Percentiles rank a stretch among this genome's conserved stretches.
phyloP scores from a whole-genome alignment of 2,888 invertebrate species.

The Drosophila maculinotata region DNA sequence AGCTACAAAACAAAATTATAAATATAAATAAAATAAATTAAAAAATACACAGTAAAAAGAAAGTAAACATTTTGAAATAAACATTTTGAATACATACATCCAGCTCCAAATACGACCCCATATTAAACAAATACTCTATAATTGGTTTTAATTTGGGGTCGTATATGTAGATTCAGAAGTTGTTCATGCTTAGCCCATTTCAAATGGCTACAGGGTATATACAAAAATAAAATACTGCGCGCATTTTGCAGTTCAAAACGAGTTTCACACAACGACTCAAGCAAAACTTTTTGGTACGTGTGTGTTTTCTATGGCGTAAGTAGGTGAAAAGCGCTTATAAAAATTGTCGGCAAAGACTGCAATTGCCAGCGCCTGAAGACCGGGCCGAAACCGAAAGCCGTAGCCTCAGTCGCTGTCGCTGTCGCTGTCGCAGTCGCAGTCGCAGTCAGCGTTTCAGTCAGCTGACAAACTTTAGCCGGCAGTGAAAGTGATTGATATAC shows the following conservation, averaged over 20 bases:
- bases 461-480: slow-evolving; percentile 56
- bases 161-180: no score
- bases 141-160: no score
- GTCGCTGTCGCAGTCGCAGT: slow-evolving; percentile 3
- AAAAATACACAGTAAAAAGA: no score
- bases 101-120: no score
- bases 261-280: slow-evolving; percentile 50
- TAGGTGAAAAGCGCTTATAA: slow-evolving; percentile 69
- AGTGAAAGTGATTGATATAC: slow-evolving; percentile 78
- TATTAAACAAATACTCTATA: no score
- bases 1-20: no score
- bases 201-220: slow-evolving; percentile 1
- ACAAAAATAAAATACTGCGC: slow-evolving; percentile 21
- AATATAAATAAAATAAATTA: no score
- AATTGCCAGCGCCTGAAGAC: slow-evolving; percentile 34
- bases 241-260: slow-evolving; percentile 68
- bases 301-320: slow-evolving; percentile 57
- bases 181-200: no score
- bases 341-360: slow-evolving; percentile 56
- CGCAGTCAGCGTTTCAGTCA: slow-evolving; percentile 5
- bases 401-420: slow-evolving; percentile 5
- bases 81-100: no score
- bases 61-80: no score
- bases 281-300: slow-evolving; percentile 58
- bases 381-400: slow-evolving; percentile 33